Percentiles rank a stretch among this genome's conserved stretches.
These are phyloP conservation scores for Celastrina argiolus DNA, from an alignment of 2,888 invertebrate genomes.

Conservation along the genomic window DNA sequence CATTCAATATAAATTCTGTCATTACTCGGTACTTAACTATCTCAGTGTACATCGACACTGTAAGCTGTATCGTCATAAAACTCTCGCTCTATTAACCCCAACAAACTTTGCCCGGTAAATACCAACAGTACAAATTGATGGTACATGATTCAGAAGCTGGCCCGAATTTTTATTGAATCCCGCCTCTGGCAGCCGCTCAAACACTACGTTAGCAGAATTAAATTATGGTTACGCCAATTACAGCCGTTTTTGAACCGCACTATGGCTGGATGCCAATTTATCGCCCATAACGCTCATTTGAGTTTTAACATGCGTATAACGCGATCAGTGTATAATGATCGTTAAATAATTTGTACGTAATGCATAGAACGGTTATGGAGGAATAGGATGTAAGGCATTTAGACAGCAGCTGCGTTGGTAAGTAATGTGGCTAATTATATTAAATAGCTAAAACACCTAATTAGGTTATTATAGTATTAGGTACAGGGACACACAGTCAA, in stretches of 20 bases:
- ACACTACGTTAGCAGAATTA: conserved; percentile 70
- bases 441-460: no score
- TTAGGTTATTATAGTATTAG: not conserved
- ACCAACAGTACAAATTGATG: conserved; percentile 45
- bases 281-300: conserved; percentile 45
- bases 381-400: not conserved
- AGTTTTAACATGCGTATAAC: conserved; percentile 32
- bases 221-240: conserved; percentile 71
- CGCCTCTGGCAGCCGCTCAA: conserved; percentile 68
- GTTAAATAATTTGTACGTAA: conserved; percentile 32
- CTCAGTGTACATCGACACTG: not conserved
- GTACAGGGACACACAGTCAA: no score
- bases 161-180: conserved; percentile 65
- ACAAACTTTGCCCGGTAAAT: conserved; percentile 25
- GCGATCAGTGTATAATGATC: conserved; percentile 32
- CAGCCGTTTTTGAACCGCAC: conserved; percentile 67
- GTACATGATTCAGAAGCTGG: conserved; percentile 43
- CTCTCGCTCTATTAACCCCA: not conserved
- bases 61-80: not conserved
- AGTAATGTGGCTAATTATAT: not conserved
- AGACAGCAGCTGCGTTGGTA: no score
- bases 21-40: not conserved
- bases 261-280: conserved; percentile 69
- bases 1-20: no score
- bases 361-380: not conserved